Percentiles rank a stretch among this genome's conserved stretches.
These are phyloP conservation scores for Otocyon megalotis DNA, from an alignment of 2,113 vertebrate genomes.

Conservation along the genomic window DNA sequence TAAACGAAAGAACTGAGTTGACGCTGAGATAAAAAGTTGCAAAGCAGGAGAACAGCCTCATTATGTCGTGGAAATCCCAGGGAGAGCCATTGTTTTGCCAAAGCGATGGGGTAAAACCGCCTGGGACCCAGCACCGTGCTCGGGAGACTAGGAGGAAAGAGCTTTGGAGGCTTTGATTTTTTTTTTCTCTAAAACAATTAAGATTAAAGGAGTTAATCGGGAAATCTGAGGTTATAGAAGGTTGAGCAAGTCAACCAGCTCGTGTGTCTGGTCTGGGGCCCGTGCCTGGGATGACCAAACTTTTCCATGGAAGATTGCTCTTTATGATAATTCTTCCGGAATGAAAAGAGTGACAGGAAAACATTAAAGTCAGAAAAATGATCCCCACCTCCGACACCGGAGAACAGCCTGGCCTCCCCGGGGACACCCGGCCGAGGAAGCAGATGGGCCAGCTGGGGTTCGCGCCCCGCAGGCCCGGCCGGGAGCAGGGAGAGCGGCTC, in stretches of 20 bases:
- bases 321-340: slow-evolving; percentile 59
- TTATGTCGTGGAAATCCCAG: slow-evolving; percentile 61
- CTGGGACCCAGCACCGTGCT: background rate
- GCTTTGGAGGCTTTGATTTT: slow-evolving; percentile 53
- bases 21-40: slow-evolving; percentile 5
- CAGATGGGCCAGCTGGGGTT: slow-evolving; percentile 25
- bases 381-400: background rate
- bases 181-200: slow-evolving; percentile 62
- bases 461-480: background rate
- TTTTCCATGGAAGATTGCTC: slow-evolving; percentile 62
- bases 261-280: slow-evolving; percentile 53
- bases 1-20: slow-evolving; percentile 63
- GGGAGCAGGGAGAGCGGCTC: slow-evolving; percentile 32
- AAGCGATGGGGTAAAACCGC: slow-evolving; percentile 8
- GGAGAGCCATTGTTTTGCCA: slow-evolving; percentile 29
- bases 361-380: slow-evolving; percentile 59
- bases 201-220: slow-evolving; percentile 72
- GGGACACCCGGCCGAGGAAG: slow-evolving; percentile 34
- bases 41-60: slow-evolving; percentile 56
- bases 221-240: slow-evolving; percentile 74
- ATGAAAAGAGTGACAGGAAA: slow-evolving; percentile 66
- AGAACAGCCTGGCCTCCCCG: slow-evolving; percentile 44
- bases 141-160: background rate
- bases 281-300: slow-evolving; percentile 11
- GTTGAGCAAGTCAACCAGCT: slow-evolving; percentile 58